Percentiles rank a stretch among this genome's conserved stretches.
phyloP scores from a whole-genome alignment of 2,113 vertebrate genomes.

The Murina feae region DNA sequence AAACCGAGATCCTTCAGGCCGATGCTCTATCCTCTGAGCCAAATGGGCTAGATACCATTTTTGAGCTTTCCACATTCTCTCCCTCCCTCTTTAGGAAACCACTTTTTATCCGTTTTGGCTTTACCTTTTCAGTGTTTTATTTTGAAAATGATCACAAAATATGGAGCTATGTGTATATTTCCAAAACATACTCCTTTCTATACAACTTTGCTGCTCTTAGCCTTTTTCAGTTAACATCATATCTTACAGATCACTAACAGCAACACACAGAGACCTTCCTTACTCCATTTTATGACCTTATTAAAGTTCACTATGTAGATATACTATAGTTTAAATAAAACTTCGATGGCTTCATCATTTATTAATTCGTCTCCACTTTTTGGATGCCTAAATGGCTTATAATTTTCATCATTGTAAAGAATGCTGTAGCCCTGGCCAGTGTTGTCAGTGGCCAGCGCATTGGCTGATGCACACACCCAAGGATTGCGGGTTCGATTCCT shows the following conservation, averaged over 20 bases:
- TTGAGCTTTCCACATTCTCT: not conserved
- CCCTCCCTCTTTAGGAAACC: not conserved
- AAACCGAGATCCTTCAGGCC: too few relatives aligned
- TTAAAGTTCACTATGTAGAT: not conserved
- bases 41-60: not conserved
- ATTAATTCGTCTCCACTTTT: slow-evolving; percentile 21
- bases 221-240: not conserved
- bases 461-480: too few relatives aligned
- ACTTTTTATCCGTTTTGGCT: slow-evolving; percentile 20
- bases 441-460: too few relatives aligned
- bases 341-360: not conserved
- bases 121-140: not conserved
- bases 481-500: too few relatives aligned
- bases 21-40: too few relatives aligned
- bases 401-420: slow-evolving; percentile 22
- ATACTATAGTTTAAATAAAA: not conserved
- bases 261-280: not conserved
- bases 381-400: not conserved
- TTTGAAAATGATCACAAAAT: slow-evolving; percentile 33
- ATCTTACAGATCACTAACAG: not conserved
- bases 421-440: not conserved
- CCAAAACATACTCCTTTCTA: not conserved
- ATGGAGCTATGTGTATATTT: not conserved
- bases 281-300: not conserved
- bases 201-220: not conserved